Evolutionary conservation across 2,113 vertebrate genomes (phyloP), one percentile per base, ranked within the genome.

Genomic region (Prunella fulvescens): DNA sequence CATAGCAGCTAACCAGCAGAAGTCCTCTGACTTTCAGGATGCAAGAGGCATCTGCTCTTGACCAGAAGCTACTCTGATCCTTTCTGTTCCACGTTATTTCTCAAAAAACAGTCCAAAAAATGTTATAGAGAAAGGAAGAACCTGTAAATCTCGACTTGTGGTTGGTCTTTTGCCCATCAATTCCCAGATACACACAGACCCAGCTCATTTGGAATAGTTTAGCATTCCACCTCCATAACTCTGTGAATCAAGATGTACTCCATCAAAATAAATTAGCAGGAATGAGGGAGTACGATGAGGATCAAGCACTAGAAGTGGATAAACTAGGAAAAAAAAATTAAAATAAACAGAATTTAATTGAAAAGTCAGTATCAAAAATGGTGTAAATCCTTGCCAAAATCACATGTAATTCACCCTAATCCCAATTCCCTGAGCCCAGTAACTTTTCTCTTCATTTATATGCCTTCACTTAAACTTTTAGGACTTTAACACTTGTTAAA

Each of bases 231-330:
- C 11, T 33, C 58, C 26, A 4, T 12, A 81, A 42, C 39, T 48
- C 37, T 1, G 0, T 24, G 26, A 70, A 74, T 64, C 39, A 31
- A 23, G 66, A 16, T 0, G 1, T 25, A 28, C 5, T 80, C 51
- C 6, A 37, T 6, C 6, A 58, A 84, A 65, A 69, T 13, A 56
- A 56, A 60, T 16, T 19, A 44, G 23, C 4, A 25, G 29, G 11
- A 39, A 33, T 6, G 12, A 58, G 19, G 28, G 5, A 29, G 4
- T 1, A 51, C 1, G 0, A 35, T 18, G n/a, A 79, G 31, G 26
- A 53, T 67, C 37, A 60, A 69, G 48, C 14, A 3, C 7, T 6
- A 48, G 12, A 89, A 78, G 29, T 24, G 19, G 23, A 62, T 42
- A 78, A 56, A 53, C 18, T 7, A 16, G 12, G 3, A 39, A 80